Conservation (phyloP, 2,113 vertebrate genomes). For the Paramormyrops kingsleyae region DNA sequence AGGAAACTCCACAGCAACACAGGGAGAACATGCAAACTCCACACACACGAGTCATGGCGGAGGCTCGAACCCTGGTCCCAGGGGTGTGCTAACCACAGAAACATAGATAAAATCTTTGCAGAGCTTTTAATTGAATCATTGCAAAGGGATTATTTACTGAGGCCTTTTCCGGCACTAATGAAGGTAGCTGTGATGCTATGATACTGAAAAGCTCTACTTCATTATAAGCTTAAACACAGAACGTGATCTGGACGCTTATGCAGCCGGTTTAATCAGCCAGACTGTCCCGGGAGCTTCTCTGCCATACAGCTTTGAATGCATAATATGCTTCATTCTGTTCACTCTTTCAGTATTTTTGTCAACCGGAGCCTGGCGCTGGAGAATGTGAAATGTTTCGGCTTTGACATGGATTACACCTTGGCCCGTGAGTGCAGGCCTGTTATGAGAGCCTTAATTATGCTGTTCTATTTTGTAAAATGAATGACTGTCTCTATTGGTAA, state of each 20-base stretch:
- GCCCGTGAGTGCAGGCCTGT: slow-evolving; percentile 55
- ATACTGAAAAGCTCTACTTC: neutral
- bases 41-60: no score
- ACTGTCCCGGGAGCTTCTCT: neutral
- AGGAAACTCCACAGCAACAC: no score
- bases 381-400: slow-evolving; percentile 77
- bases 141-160: neutral
- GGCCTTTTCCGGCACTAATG: neutral
- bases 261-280: neutral
- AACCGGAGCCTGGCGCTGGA: slow-evolving; percentile 71
- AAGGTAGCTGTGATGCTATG: neutral
- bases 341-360: slow-evolving; percentile 67
- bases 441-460: neutral
- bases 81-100: no score
- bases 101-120: neutral
- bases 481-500: neutral
- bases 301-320: neutral
- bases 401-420: slow-evolving; percentile 81
- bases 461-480: neutral
- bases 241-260: neutral
- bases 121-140: neutral
- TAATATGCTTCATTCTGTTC: neutral
- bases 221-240: neutral
- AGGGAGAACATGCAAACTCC: no score
- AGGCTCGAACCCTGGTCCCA: no score